Conservation (phyloP, 2,113 vertebrate species). For the Motacilla tschutschensis region DNA sequence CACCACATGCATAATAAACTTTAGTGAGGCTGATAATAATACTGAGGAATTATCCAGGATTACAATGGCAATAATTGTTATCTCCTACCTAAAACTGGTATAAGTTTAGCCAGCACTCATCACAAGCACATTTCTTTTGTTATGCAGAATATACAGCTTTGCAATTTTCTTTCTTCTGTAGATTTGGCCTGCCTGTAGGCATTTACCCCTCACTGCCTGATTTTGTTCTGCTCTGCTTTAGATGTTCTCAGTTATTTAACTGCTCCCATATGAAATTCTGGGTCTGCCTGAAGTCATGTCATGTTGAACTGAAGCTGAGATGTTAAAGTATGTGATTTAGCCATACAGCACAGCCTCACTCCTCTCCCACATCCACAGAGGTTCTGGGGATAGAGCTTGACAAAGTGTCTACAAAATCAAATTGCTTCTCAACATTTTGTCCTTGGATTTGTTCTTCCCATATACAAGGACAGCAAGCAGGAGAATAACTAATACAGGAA, state of each 20-base stretch:
- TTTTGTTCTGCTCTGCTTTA: constrained; percentile 41
- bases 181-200: constrained; percentile 22
- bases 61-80: constrained; percentile 39
- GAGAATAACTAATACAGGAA: constrained; percentile 5
- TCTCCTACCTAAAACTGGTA: background rate
- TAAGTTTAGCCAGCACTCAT: constrained; percentile 15
- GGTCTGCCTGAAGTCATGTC: constrained; percentile 42
- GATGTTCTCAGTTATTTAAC: constrained; percentile 47
- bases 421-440: constrained; percentile 37
- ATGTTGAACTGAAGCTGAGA: constrained; percentile 35
- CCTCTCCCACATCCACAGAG: background rate
- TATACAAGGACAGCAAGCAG: constrained; percentile 16
- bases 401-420: constrained; percentile 41
- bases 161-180: background rate
- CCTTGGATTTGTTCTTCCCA: constrained; percentile 40
- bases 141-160: constrained; percentile 6
- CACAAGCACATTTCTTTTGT: constrained; percentile 4
- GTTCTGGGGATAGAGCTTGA: constrained; percentile 33
- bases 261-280: constrained; percentile 39
- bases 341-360: constrained; percentile 17
- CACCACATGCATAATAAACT: background rate
- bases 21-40: constrained; percentile 3
- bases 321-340: constrained; percentile 31
- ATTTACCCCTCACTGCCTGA: constrained; percentile 43
- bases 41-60: constrained; percentile 14